Conservation (phyloP, 92 coral and sea anemone genomes). For the Epizoanthus scotinus region DNA sequence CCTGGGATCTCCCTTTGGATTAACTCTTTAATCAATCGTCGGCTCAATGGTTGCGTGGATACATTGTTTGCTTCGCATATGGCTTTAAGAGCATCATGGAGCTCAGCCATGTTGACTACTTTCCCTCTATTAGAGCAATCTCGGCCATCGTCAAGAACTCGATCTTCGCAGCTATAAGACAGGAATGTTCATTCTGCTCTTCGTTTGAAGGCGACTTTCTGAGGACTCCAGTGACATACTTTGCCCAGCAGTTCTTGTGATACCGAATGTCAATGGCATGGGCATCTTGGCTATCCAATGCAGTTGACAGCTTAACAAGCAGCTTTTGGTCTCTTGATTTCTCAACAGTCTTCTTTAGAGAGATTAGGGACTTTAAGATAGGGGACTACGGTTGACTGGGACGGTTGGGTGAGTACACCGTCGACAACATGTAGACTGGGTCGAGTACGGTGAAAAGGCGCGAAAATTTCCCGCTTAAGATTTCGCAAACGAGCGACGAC, state of each 20-base stretch:
- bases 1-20: constrained; percentile 48
- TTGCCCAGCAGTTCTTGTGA: constrained; percentile 54
- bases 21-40: constrained; percentile 48
- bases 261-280: constrained; percentile 67
- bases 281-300: constrained; percentile 52
- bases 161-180: constrained; percentile 38
- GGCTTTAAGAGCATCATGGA: constrained; percentile 18
- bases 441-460: no score
- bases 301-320: constrained; percentile 49
- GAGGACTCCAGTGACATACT: constrained; percentile 24
- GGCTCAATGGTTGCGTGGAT: background rate
- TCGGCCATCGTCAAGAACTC: constrained; percentile 46
- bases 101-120: constrained; percentile 38
- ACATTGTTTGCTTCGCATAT: constrained; percentile 34
- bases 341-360: no score
- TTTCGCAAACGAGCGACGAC: no score
- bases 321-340: constrained; percentile 46
- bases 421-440: no score
- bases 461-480: no score
- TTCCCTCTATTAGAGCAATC: constrained; percentile 31
- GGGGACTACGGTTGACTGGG: no score
- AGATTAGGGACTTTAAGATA: no score
- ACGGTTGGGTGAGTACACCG: no score
- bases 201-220: no score
- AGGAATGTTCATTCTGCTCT: no score